phyloP scores from a whole-genome alignment of 2,888 invertebrate genomes.

The Eupeodes latifasciatus region DNA sequence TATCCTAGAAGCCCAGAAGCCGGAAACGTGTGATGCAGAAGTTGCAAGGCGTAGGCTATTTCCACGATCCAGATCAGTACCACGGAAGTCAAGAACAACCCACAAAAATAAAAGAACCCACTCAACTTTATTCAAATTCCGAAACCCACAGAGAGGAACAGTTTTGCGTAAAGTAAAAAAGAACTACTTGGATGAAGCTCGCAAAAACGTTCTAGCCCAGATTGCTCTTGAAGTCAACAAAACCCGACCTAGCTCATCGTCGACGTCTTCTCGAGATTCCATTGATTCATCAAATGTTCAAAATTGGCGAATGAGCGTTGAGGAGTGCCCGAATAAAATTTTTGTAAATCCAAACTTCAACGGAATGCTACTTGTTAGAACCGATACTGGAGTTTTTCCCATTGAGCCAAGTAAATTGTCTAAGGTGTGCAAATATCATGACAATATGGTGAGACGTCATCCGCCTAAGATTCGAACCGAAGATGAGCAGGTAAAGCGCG shows the following conservation, averaged over 20 bases:
- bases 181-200: constrained; percentile 76
- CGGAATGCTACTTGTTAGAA: constrained; percentile 38
- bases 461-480: constrained; percentile 68
- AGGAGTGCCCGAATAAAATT: neutral
- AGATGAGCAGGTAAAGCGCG: constrained; percentile 65
- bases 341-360: neutral
- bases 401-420: constrained; percentile 69
- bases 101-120: constrained; percentile 67
- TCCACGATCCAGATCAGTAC: constrained; percentile 55
- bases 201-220: constrained; percentile 51
- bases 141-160: constrained; percentile 74
- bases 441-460: constrained; percentile 74
- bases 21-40: constrained; percentile 13
- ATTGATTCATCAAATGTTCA: neutral
- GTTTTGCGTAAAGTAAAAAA: constrained; percentile 75
- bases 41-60: constrained; percentile 80
- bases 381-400: constrained; percentile 42
- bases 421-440: constrained; percentile 78
- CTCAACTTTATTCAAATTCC: constrained; percentile 76
- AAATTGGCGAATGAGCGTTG: neutral
- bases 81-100: constrained; percentile 75
- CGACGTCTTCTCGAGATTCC: neutral
- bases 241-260: neutral
- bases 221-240: neutral
- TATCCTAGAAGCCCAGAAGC: constrained; percentile 42